Base-by-base conservation (phyloP, 1,140 invertebrate species). In the Hylyphantes graminicola region DNA sequence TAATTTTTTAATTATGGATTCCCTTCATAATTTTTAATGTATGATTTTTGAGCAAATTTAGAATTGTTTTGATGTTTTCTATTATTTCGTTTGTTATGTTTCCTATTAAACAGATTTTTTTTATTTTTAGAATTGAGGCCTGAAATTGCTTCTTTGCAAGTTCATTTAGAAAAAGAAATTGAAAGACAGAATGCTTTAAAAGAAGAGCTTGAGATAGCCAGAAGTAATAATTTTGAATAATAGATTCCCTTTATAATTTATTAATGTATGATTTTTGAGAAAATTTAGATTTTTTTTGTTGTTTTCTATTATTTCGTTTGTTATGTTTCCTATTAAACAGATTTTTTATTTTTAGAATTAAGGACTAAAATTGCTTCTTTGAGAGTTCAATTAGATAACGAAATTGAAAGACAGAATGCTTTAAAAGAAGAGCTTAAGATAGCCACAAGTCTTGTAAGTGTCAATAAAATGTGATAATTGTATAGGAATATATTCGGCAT, bases 201-300 rank as follows among this genome's bases (percentile, higher is more conserved):
- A 50, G 68, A 81, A 81, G 79, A 81, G 19, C 73, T 81, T 73
- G 79, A 81, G 35, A 81, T 81, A 50, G 79, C 68, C 9, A 81
- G 63, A 35, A 72, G 53, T 21, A 57, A 57, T 57, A 57, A 57
- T 57, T 57, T 15, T 57, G 15, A 57, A 10, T 57, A 8, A 57
- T 10, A 57, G 15, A 8, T 57, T 57, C 55, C 8, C 15, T 15
- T 57, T 10, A 15, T 57, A 10, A 57, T 10, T 8, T 57, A 57
- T 57, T 57, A 57, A 10, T 10, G 15, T 57, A 15, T 10, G 15
- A 57, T 10, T 57, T 8, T 57, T 10, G 55, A 10, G 9, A 15
- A 57, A 57, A 15, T 57, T 57, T 15, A 57, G 55, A 15, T 8
- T 57, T 57, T 10, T 57, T 57, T 57, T 57, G 8, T 57, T 17